A percentile compares a stretch with the other conserved stretches of the same genome.
Evolutionary conservation across 2,888 invertebrate genomes (phyloP).

Genomic region (Arrhopalites spinosus): DNA sequence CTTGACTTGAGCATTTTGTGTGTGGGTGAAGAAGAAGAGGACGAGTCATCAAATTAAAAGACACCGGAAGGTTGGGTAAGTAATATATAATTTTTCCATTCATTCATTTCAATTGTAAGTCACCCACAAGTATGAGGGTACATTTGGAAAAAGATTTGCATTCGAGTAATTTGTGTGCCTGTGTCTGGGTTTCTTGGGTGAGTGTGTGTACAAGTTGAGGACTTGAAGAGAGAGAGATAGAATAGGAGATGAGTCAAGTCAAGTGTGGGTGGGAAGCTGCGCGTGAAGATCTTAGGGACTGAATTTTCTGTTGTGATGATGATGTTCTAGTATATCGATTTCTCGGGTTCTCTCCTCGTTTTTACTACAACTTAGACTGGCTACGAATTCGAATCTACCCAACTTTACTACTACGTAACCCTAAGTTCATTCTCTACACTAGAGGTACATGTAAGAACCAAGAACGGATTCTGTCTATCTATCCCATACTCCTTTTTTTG

Average conservation of each 20-base stretch:
- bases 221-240: neutral
- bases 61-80: no score
- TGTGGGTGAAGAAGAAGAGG: no score
- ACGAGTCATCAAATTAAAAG: no score
- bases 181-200: neutral
- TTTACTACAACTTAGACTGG: constrained; percentile 4
- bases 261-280: constrained; percentile 51
- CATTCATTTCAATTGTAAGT: neutral
- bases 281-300: constrained; percentile 39
- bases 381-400: neutral
- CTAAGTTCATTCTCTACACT: no score
- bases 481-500: neutral
- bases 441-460: neutral
- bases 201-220: no score
- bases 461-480: neutral
- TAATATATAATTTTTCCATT: neutral
- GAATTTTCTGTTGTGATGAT: constrained; percentile 13
- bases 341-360: constrained; percentile 28
- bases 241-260: constrained; percentile 4
- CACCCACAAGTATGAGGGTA: neutral
- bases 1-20: no score
- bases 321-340: constrained; percentile 42
- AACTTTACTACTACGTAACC: constrained; percentile 15
- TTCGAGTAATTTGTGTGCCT: neutral
- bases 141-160: neutral